phyloP scores from a whole-genome alignment of 2,113 vertebrate species.

The Gnathonemus echidnorhynchus region DNA sequence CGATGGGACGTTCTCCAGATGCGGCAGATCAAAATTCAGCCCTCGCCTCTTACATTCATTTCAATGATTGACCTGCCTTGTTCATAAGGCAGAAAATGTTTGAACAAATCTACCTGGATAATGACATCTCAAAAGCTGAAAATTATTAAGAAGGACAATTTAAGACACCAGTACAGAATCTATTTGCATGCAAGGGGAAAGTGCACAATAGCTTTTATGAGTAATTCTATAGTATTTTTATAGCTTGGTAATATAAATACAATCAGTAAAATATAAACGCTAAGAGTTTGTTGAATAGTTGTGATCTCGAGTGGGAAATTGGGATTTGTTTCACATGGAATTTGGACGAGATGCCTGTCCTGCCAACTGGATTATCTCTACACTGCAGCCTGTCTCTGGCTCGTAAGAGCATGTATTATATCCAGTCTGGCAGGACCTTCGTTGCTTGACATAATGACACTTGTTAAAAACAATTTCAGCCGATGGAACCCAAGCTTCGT shows the following conservation, averaged over 20 bases:
- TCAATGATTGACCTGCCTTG: not conserved
- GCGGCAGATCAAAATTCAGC: not conserved
- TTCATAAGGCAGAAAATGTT: not conserved
- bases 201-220: not conserved
- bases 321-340: constrained; percentile 51
- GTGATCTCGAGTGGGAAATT: constrained; percentile 21
- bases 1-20: not conserved
- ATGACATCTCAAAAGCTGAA: not conserved
- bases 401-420: constrained; percentile 53
- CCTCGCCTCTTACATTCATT: not conserved
- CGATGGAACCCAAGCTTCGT: constrained; percentile 54
- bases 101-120: not conserved
- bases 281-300: constrained; percentile 20
- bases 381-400: constrained; percentile 61
- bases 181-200: not conserved
- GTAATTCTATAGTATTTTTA: not conserved
- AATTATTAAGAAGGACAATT: not conserved
- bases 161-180: not conserved
- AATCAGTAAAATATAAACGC: not conserved
- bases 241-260: not conserved
- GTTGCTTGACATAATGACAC: constrained; percentile 52
- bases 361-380: constrained; percentile 53
- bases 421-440: constrained; percentile 48
- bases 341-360: constrained; percentile 56
- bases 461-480: constrained; percentile 55